Conservation (phyloP, 2,113 vertebrate species). For the Garra rufa region DNA sequence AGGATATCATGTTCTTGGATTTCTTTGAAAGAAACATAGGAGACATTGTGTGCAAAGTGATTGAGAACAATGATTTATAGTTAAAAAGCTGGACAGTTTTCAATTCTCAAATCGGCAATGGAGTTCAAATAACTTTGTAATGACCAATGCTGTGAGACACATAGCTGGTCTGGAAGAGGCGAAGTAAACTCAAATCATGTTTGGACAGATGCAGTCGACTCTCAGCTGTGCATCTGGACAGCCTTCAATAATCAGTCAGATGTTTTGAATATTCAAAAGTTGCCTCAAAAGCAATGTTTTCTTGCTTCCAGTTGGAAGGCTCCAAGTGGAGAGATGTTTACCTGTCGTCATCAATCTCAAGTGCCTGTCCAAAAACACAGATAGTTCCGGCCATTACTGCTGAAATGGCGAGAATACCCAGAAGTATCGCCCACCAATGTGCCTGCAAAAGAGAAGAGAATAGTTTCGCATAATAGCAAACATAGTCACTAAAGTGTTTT, state of each 20-base stretch:
- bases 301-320: neutral
- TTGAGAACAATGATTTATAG: neutral
- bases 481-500: neutral
- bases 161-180: slow-evolving; percentile 9
- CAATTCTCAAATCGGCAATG: slow-evolving; percentile 47
- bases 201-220: slow-evolving; percentile 38
- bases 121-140: slow-evolving; percentile 42
- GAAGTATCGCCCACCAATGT: slow-evolving; percentile 79
- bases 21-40: neutral
- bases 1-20: neutral
- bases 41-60: neutral
- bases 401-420: slow-evolving; percentile 73
- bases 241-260: neutral
- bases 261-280: neutral
- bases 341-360: slow-evolving; percentile 60
- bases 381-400: slow-evolving; percentile 75
- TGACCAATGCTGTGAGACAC: neutral
- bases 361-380: slow-evolving; percentile 71
- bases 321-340: neutral
- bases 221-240: slow-evolving; percentile 24
- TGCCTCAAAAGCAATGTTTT: neutral
- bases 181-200: slow-evolving; percentile 16
- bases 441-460: slow-evolving; percentile 61
- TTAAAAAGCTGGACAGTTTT: slow-evolving; percentile 49
- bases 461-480: neutral